Base-by-base conservation (phyloP, 1,140 invertebrate species). In the Trichonephila clavipes region DNA sequence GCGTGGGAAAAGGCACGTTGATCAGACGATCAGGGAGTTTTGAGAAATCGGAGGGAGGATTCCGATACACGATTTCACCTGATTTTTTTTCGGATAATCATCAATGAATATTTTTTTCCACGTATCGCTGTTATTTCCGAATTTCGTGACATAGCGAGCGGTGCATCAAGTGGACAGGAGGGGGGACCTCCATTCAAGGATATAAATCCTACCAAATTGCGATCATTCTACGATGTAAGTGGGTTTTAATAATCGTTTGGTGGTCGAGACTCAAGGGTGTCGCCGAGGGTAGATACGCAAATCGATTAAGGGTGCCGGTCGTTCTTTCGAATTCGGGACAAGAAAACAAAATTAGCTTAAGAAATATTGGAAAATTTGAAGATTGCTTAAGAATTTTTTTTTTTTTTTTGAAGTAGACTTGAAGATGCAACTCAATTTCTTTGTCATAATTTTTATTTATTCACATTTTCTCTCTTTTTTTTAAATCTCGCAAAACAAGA, bases 171-270 rank as follows among this genome's bases (percentile, higher is more conserved):
- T 34, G 28, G 72, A 77, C 72, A 34, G 72, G 34, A 28, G 88
- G 62, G 64, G 72, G 18, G 28, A 24, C 16, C 14, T 28, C 28
- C 18, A 77, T 77, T 77, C 72, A 16, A 77, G 72, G 28, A 77
- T 24, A 72, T 89, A 89, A 89, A 89, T 89, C 88, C 88, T 89
- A 34, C 34, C 18, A 89, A 89, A 89, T 77, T 89, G 88, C 88
- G 62, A 34, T 64, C 28, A 87, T 87, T 87, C 88, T 72, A 24
- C 28, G 86, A 88, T 85, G 58, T 88, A 88, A 88, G 59, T 66
- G 61, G 83, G 86, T 64, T 64, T 64, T 88, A 88, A 88, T 88
- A 40, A 88, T 62, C 86, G 61, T 64, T 88, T 88, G 86, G 86
- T 88, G 86, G 40, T 88, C 34, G 40, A 16, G 40, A 58, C 86